Evolutionary conservation across 2,888 invertebrate genomes (phyloP), one percentile per base, ranked within the genome.

Genomic region (Mongoloraphidia duomilia): DNA sequence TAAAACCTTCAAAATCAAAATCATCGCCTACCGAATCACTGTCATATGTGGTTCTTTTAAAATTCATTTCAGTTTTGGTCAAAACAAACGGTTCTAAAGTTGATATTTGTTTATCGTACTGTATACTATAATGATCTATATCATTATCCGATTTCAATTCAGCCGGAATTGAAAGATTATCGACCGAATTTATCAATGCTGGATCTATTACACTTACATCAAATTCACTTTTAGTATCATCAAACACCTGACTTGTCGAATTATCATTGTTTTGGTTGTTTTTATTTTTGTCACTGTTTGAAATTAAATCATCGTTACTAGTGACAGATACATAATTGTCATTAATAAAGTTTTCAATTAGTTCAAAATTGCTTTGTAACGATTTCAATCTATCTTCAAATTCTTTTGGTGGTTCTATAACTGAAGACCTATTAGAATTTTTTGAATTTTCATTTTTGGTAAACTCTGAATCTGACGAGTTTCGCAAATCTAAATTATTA

Each of bases 171-270:
- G 79, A 75, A 45, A 82, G 68, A 67, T 82, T 81, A 63, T 82
- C 82, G 62, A 77, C 79, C 66, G 79, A 78, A 63, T 83, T 82
- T 50, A 82, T 82, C 50, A 82, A 69, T 57, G 72, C 68, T 34
- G 76, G 76, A 61, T 78, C 77, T 52, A 77, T 76, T 26, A 59
- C 54, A 43, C 66, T 65, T 39, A 66, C 65, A 45, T 60, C 60
- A 41, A 61, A 61, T 49, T 49, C 40, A 44, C 9, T 10, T 60
- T 58, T 38, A 58, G 50, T 48, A 54, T 53, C 40, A 50, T 52
- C 26, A 58, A 49, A 47, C 58, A 51, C n/a, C 45, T 26, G 26
- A 26, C 6, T 26, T 26, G 26, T 6, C 26, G 26, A 26, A 3
- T 44, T 46, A 52, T 56, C 33, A 58, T 46, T 55, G 33, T 55